Conservation (phyloP, 2,113 vertebrate species). For the Vulpes lagopus region DNA sequence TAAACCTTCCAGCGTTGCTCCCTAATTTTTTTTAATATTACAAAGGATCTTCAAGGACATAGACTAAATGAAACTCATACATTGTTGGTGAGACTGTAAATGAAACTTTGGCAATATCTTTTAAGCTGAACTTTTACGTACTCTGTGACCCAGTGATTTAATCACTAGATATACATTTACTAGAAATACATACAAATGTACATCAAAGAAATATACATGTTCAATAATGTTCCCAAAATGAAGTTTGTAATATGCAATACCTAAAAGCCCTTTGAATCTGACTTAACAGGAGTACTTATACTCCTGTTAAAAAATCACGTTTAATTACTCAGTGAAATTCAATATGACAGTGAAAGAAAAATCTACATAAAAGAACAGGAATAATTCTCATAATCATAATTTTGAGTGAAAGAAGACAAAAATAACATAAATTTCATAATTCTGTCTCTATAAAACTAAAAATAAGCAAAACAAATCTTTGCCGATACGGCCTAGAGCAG, state of each 20-base stretch:
- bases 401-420: not conserved
- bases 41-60: not conserved
- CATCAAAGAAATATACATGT: not conserved
- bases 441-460: not conserved
- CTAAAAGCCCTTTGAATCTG: not conserved
- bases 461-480: not conserved
- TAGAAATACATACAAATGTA: not conserved
- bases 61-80: not conserved
- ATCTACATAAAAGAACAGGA: not conserved
- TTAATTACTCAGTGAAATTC: not conserved
- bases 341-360: not conserved
- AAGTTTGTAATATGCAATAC: not conserved
- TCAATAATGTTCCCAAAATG: not conserved
- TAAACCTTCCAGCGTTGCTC: not conserved
- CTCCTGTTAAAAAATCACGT: not conserved
- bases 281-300: not conserved
- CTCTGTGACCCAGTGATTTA: not conserved
- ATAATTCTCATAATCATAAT: not conserved
- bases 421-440: not conserved
- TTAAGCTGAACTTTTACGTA: not conserved
- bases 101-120: not conserved
- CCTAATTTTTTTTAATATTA: not conserved
- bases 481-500: not conserved
- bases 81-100: not conserved
- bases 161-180: not conserved